phyloP scores from a whole-genome alignment of 2,888 invertebrate species.

The Nomada goodeniana region DNA sequence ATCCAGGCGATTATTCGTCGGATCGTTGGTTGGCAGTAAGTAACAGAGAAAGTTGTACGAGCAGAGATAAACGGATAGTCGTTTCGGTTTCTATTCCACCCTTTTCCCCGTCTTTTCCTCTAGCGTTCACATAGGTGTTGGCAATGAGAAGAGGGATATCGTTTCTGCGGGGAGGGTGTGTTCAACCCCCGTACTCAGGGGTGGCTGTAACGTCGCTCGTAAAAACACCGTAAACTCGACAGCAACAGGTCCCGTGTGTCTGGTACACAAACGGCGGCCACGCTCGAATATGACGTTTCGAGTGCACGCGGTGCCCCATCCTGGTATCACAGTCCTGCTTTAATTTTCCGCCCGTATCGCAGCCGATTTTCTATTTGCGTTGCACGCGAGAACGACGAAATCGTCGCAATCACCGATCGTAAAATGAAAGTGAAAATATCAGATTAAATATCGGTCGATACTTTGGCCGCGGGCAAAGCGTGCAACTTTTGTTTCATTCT shows the following conservation, averaged over 20 bases:
- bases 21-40: slow-evolving; percentile 34
- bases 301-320: slow-evolving; percentile 57
- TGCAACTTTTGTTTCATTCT: too few relatives aligned
- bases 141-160: slow-evolving; percentile 73
- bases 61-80: slow-evolving; percentile 45
- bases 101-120: slow-evolving; percentile 27
- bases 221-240: slow-evolving; percentile 85
- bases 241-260: slow-evolving; percentile 84
- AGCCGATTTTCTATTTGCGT: neutral
- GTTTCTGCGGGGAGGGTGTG: slow-evolving; percentile 68
- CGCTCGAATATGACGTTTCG: slow-evolving; percentile 79
- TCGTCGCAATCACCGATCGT: neutral
- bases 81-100: slow-evolving; percentile 51
- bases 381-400: neutral
- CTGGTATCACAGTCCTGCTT: slow-evolving; percentile 55
- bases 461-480: neutral
- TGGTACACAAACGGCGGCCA: slow-evolving; percentile 68
- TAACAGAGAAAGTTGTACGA: neutral
- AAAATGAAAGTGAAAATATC: neutral
- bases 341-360: slow-evolving; percentile 5
- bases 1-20: slow-evolving; percentile 52
- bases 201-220: slow-evolving; percentile 83
- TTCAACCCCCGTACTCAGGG: slow-evolving; percentile 80
- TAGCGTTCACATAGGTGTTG: slow-evolving; percentile 61
- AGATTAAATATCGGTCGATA: neutral